A percentile compares a stretch with the other conserved stretches of the same genome.
Conservation (phyloP, 2,113 vertebrate genomes). For the Fulmarus glacialis region DNA sequence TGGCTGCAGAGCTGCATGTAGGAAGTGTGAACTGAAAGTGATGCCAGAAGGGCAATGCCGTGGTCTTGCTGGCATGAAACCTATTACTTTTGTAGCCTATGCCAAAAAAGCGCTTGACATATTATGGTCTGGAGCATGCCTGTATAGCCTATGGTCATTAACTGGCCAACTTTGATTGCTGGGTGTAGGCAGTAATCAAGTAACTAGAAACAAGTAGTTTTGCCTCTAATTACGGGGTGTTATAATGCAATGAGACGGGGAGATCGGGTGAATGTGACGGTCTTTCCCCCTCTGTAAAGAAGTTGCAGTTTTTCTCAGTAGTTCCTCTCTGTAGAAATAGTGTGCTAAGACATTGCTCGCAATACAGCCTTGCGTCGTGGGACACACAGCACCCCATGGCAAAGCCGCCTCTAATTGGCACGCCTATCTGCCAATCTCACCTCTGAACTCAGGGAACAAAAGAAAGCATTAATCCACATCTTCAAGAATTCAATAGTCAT, state of each 20-base stretch:
- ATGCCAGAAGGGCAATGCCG: not conserved
- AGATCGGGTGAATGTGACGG: accelerated
- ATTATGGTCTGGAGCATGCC: not conserved
- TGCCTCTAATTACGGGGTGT: not conserved
- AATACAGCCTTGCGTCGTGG: accelerated
- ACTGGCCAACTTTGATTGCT: not conserved
- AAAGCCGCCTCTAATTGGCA: not conserved
- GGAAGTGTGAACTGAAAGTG: not conserved
- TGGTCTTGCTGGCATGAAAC: not conserved
- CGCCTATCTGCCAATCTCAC: not conserved
- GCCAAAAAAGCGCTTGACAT: accelerated
- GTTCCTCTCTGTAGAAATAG: not conserved
- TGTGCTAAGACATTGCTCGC: accelerated
- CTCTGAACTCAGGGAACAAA: not conserved
- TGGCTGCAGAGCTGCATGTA: not conserved
- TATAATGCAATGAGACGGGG: not conserved
- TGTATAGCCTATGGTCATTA: not conserved
- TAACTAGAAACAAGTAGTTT: not conserved
- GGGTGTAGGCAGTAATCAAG: not conserved
- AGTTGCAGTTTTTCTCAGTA: not conserved
- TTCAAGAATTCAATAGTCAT: constrained; percentile 18
- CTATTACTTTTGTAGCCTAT: not conserved
- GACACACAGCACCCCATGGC: not conserved
- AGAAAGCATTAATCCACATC: constrained; percentile 29
- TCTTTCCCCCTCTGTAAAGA: not conserved